These are phyloP conservation scores for Zaprionus tsacasi DNA, from an alignment of 1,140 invertebrate species.

Conservation along the genomic window DNA sequence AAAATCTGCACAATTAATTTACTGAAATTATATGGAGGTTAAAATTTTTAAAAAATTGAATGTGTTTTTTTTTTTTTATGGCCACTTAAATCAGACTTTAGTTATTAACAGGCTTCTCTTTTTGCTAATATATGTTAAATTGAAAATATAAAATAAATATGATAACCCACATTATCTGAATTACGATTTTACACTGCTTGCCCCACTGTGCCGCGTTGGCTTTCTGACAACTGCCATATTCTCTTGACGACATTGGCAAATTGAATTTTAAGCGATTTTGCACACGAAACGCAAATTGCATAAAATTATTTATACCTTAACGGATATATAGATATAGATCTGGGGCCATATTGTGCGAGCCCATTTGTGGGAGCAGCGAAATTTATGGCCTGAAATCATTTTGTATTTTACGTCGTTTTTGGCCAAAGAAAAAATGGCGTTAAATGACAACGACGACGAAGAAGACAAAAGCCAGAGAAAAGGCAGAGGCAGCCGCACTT, in stretches of 20 bases:
- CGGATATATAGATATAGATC: slow-evolving; percentile 16
- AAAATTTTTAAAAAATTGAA: neutral
- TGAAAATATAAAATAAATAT: no score
- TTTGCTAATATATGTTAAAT: no score
- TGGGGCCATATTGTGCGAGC: slow-evolving; percentile 38
- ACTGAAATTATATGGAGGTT: no score
- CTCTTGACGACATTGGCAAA: slow-evolving; percentile 51
- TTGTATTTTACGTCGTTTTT: slow-evolving; percentile 39
- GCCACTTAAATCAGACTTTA: no score
- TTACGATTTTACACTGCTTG: neutral
- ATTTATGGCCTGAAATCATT: slow-evolving; percentile 59
- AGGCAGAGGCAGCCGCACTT: slow-evolving; percentile 48
- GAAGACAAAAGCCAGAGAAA: slow-evolving; percentile 16
- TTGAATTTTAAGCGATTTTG: slow-evolving; percentile 64
- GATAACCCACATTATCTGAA: no score
- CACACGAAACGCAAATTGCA: slow-evolving; percentile 42
- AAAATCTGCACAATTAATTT: no score
- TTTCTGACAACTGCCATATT: slow-evolving; percentile 41
- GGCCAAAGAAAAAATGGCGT: slow-evolving; percentile 22
- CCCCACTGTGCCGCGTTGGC: slow-evolving; percentile 25
- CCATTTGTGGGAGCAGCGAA: neutral
- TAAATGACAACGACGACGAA: slow-evolving; percentile 27
- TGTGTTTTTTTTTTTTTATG: no score
- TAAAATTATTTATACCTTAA: slow-evolving; percentile 23
- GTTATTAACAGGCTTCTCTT: no score